Evolutionary conservation across 2,113 vertebrate species (phyloP).

Genomic region (Chascanopsetta lugubris): DNA sequence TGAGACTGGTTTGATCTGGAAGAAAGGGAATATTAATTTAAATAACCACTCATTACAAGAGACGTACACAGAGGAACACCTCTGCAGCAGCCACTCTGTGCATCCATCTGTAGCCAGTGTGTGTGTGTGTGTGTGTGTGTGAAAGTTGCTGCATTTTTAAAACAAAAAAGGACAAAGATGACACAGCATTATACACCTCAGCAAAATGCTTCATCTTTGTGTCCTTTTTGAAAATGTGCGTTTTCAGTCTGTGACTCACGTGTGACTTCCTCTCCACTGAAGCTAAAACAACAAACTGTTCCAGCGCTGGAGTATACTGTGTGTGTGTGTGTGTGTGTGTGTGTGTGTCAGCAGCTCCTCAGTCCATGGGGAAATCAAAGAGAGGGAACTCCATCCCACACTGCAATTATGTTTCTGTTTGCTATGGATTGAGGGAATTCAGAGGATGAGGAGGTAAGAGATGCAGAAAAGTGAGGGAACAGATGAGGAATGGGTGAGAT

Average conservation of each 20-base stretch:
- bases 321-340: no score
- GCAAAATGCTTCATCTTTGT: background rate
- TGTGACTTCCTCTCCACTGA: slow-evolving; percentile 30
- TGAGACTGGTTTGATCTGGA: no score
- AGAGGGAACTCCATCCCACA: slow-evolving; percentile 33
- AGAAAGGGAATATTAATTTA: no score
- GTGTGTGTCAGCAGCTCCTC: slow-evolving; percentile 38
- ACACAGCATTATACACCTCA: background rate
- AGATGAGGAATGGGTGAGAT: slow-evolving; percentile 5
- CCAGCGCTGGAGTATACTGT: no score
- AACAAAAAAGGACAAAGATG: background rate
- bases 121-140: no score
- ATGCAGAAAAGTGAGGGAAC: background rate
- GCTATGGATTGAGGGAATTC: slow-evolving; percentile 30
- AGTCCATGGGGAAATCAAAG: slow-evolving; percentile 59
- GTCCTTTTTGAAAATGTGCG: background rate
- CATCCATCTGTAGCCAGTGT: no score
- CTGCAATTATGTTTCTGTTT: slow-evolving; percentile 45
- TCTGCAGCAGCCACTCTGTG: no score
- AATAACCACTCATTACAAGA: no score
- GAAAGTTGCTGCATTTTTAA: background rate
- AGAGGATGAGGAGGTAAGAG: slow-evolving; percentile 22
- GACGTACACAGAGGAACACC: no score
- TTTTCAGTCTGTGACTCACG: slow-evolving; percentile 29
- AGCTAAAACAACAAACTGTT: slow-evolving; percentile 58